Conservation (phyloP, 2,797 vertebrate genomes). For the Lophotriccus pileatus region DNA sequence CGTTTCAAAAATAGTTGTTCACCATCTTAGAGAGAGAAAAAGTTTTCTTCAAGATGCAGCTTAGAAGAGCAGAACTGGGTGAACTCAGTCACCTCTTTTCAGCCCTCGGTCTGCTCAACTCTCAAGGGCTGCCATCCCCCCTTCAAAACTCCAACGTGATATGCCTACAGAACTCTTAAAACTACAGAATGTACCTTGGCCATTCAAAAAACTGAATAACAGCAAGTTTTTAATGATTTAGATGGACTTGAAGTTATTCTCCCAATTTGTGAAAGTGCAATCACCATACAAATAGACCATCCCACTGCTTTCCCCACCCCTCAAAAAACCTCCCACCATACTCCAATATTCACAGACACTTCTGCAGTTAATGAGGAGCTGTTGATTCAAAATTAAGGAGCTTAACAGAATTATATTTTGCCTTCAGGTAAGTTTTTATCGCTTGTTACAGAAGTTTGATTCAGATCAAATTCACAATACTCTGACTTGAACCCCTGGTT, state of each 20-base stretch:
- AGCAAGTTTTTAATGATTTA: background rate
- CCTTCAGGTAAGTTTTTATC: background rate
- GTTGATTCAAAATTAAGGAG: background rate
- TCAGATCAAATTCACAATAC: background rate
- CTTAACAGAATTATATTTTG: background rate
- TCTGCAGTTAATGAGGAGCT: background rate
- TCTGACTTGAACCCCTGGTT: background rate
- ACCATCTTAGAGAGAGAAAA: background rate
- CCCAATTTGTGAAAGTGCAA: background rate
- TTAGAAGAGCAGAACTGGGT: background rate
- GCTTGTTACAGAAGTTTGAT: background rate
- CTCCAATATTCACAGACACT: background rate
- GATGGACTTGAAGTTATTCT: background rate
- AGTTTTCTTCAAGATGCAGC: background rate
- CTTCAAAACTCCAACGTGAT: background rate
- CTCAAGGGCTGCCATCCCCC: background rate
- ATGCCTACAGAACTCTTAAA: background rate
- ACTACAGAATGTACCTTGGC: background rate
- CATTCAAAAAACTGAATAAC: background rate
- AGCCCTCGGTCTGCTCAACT: background rate
- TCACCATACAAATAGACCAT: background rate
- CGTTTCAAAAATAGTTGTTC: background rate
- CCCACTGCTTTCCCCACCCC: fast-evolving
- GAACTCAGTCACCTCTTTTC: background rate
- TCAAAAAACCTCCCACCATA: background rate